Evolutionary conservation across 1,140 invertebrate genomes (phyloP), one percentile per base, ranked within the genome.

Genomic region (Conus betulinus): DNA sequence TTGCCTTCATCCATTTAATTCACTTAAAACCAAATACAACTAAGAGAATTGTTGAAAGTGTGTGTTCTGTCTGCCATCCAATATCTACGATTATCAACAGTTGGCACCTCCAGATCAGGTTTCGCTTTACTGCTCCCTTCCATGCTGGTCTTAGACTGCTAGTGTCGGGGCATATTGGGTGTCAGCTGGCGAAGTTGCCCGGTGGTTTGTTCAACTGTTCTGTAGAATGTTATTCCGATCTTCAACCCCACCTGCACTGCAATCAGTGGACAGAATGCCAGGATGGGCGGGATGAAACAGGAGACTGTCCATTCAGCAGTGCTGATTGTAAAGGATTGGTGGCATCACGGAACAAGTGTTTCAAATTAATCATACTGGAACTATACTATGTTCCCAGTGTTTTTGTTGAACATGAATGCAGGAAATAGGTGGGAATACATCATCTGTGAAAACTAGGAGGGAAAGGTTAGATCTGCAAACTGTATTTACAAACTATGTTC

Each of bases 221-320:
- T 3, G 79, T 82, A 17, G 6, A 15, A 13, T 15, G 51, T 27
- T 82, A 51, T 27, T 23, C 39, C 23, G 20, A 15, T 52, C 51
- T 82, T 52, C 39, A 51, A 52, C 25, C 11, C 15, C 79, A 82
- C 27, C 79, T 82, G 25, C 1, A 52, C 15, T 82, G 79, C 79
- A 82, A 82, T 55, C 79, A 52, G 20, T 15, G 17, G 27, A 51
- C 79, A 15, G 27, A 82, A 27, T 82, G 79, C 20, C 3, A 71
- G 20, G 67, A 71, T 4, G 67, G 67, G 20, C 67, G 67, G 67
- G 79, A 82, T 55, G 79, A 82, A 25, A 55, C 39, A 20, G 79
- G 15, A 25, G 13, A 82, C 25, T 82, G 79, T 23, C 39, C 79
- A 8, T 82, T 82, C 79, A 82, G 79, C 27, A 82, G 79, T 82